Evolutionary conservation across 64 coral and sea anemone genomes (phyloP).

Genomic region (Pocillopora verrucosa): DNA sequence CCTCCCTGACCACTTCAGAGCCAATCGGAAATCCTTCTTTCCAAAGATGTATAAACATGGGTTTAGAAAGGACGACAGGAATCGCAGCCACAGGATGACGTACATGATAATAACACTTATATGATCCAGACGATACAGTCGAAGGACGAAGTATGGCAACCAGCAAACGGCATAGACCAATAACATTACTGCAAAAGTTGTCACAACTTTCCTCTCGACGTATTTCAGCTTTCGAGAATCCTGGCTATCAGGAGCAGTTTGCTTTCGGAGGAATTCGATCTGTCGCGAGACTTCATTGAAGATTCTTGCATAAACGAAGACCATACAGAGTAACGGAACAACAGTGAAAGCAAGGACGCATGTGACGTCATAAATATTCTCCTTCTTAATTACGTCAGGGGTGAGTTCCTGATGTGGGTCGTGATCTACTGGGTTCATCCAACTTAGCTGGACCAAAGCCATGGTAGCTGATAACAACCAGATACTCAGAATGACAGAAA

Average conservation of each 20-base stretch:
- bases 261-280: background rate
- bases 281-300: slow-evolving; percentile 40
- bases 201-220: slow-evolving; percentile 17
- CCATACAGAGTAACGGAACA: slow-evolving; percentile 23
- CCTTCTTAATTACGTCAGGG: background rate
- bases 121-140: background rate
- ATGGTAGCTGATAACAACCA: slow-evolving; percentile 27
- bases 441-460: slow-evolving; percentile 32
- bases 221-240: background rate
- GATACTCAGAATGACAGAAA: slow-evolving; percentile 11
- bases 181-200: slow-evolving; percentile 28
- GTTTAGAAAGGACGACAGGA: slow-evolving; percentile 33
- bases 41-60: slow-evolving; percentile 52
- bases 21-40: slow-evolving; percentile 36
- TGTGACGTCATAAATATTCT: slow-evolving; percentile 22
- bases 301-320: slow-evolving; percentile 27
- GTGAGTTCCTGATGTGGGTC: background rate
- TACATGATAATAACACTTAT: background rate
- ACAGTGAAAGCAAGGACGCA: slow-evolving; percentile 20
- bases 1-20: background rate
- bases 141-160: slow-evolving; percentile 34
- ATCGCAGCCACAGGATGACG: slow-evolving; percentile 16
- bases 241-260: background rate
- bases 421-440: background rate
- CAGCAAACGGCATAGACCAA: slow-evolving; percentile 39